These are phyloP conservation scores for Octomys mimax DNA, from an alignment of 2,797 vertebrate genomes.

Conservation along the genomic window DNA sequence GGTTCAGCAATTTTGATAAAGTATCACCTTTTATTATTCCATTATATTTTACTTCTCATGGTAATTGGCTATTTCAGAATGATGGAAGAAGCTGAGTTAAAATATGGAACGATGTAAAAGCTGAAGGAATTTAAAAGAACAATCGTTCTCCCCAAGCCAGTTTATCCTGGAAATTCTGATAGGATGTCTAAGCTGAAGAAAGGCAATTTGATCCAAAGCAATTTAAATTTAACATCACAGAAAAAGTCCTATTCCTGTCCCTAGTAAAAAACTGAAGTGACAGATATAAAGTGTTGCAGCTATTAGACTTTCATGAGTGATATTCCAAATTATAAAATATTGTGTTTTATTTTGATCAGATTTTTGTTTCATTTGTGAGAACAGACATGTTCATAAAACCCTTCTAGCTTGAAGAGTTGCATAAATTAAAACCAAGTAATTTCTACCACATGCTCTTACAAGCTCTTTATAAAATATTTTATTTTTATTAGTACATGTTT, in stretches of 20 bases:
- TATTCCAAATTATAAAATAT: slow-evolving; percentile 68
- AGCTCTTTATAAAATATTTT: neutral
- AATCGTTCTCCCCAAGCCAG: neutral
- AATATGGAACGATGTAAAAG: neutral
- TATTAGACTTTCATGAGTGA: slow-evolving; percentile 55
- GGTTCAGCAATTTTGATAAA: slow-evolving; percentile 20
- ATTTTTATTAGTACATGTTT: neutral
- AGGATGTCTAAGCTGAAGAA: slow-evolving; percentile 42
- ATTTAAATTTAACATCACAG: slow-evolving; percentile 60
- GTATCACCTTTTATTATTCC: neutral
- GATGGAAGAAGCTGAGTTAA: neutral
- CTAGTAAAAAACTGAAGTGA: slow-evolving; percentile 61
- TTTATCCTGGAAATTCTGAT: slow-evolving; percentile 34
- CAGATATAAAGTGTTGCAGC: slow-evolving; percentile 59
- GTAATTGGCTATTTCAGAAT: slow-evolving; percentile 30
- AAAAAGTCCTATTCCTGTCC: slow-evolving; percentile 43
- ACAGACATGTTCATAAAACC: slow-evolving; percentile 13
- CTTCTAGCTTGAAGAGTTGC: slow-evolving; percentile 61
- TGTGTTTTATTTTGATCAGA: slow-evolving; percentile 64
- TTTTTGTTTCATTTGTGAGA: slow-evolving; percentile 65
- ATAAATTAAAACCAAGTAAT: slow-evolving; percentile 64
- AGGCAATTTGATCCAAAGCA: slow-evolving; percentile 56
- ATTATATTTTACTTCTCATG: neutral
- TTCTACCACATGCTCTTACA: slow-evolving; percentile 11
- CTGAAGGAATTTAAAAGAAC: neutral